These are phyloP conservation scores for Artibeus jamaicensis DNA, from an alignment of 2,797 vertebrate genomes.

Conservation along the genomic window DNA sequence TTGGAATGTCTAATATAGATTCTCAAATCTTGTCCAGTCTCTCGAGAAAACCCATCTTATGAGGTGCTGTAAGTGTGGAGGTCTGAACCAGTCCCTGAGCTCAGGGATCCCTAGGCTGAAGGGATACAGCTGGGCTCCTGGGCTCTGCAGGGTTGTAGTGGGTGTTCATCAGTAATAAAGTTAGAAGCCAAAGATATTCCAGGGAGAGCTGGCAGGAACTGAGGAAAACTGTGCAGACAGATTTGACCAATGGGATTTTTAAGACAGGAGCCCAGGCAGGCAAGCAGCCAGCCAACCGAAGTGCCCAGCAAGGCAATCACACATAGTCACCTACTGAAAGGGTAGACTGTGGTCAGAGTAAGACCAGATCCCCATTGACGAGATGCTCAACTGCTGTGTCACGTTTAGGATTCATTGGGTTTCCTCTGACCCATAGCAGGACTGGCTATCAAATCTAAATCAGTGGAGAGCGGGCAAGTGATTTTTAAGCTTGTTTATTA, in stretches of 20 bases:
- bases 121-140: background rate
- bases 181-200: background rate
- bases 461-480: background rate
- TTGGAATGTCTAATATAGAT: background rate
- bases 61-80: background rate
- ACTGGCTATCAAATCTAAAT: background rate
- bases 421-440: background rate
- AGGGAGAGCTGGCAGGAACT: background rate
- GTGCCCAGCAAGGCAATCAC: accelerated
- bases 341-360: background rate
- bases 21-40: background rate
- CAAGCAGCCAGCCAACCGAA: background rate
- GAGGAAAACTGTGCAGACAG: background rate
- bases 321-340: too few relatives aligned
- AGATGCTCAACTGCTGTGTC: too few relatives aligned
- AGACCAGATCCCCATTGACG: accelerated
- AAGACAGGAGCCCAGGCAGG: background rate
- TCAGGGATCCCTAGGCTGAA: background rate
- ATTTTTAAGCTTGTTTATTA: background rate
- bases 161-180: background rate
- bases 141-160: background rate
- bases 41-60: background rate
- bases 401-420: background rate
- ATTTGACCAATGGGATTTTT: background rate
- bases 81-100: background rate